A percentile compares a stretch with the other conserved stretches of the same genome.
These are phyloP conservation scores for Machimus rusticus DNA, from an alignment of 2,888 invertebrate species.

Conservation along the genomic window DNA sequence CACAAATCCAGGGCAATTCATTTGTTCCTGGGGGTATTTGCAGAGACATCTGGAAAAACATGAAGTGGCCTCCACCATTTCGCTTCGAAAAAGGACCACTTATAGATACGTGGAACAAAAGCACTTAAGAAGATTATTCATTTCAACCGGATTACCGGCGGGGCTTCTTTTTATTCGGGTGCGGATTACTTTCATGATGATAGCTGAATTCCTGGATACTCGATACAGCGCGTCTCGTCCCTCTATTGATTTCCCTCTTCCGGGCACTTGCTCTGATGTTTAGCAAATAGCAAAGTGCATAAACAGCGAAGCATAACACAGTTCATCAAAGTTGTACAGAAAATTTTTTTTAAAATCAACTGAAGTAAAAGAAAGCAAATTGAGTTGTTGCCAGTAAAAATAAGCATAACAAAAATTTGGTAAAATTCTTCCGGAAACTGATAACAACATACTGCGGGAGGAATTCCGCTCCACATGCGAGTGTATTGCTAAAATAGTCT, in stretches of 20 bases:
- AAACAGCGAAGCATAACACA: background rate
- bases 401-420: background rate
- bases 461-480: background rate
- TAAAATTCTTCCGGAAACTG: background rate
- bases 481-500: background rate
- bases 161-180: background rate
- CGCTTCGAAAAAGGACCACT: background rate
- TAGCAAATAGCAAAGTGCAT: background rate
- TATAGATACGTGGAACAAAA: background rate
- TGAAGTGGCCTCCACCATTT: background rate
- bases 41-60: slow-evolving; percentile 24
- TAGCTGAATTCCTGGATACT: background rate
- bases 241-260: background rate
- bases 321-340: background rate
- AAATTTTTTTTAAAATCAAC: background rate
- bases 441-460: background rate
- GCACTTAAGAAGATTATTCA: slow-evolving; percentile 5
- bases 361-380: background rate
- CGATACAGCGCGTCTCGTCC: background rate
- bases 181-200: background rate
- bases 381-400: background rate
- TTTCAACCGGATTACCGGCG: slow-evolving; percentile 19
- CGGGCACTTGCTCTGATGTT: background rate
- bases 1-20: slow-evolving; percentile 28
- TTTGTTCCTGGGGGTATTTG: background rate